These are phyloP conservation scores for Microcebus jonahi DNA, from an alignment of 2,113 vertebrate genomes.

Conservation along the genomic window DNA sequence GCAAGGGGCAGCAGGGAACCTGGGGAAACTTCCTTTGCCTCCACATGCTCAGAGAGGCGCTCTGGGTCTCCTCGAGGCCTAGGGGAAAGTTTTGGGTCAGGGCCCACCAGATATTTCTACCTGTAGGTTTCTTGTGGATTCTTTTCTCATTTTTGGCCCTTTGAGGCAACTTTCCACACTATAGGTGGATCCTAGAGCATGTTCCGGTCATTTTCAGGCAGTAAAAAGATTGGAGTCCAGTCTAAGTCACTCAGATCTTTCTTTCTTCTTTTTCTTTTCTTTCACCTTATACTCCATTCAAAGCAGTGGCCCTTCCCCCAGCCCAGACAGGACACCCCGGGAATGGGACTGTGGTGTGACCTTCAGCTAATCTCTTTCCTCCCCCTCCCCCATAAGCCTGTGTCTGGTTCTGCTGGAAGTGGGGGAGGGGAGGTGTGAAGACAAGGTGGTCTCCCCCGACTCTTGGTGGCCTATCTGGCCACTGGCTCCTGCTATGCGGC, in stretches of 20 bases:
- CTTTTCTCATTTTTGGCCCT: background rate
- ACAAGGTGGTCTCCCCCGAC: too few relatives aligned
- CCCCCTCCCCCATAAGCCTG: background rate
- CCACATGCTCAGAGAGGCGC: background rate
- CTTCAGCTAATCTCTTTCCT: background rate
- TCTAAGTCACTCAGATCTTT: background rate
- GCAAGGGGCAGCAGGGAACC: background rate
- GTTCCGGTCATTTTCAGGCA: background rate
- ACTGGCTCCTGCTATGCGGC: too few relatives aligned
- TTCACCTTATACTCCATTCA: background rate
- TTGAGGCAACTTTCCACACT: background rate
- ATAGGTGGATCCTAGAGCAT: background rate
- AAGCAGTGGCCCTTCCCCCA: background rate
- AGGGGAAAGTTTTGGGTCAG: background rate
- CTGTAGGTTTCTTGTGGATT: background rate
- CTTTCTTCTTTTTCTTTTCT: background rate
- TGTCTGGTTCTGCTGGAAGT: background rate
- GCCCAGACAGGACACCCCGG: background rate
- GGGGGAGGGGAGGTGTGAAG: background rate
- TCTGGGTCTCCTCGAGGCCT: background rate
- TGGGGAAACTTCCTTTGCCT: background rate
- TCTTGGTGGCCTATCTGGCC: background rate
- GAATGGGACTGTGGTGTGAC: fast-evolving
- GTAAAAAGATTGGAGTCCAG: background rate
- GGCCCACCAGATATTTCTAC: background rate